These are phyloP conservation scores for Pipistrellus nathusii DNA, from an alignment of 2,797 vertebrate genomes.

Conservation along the genomic window DNA sequence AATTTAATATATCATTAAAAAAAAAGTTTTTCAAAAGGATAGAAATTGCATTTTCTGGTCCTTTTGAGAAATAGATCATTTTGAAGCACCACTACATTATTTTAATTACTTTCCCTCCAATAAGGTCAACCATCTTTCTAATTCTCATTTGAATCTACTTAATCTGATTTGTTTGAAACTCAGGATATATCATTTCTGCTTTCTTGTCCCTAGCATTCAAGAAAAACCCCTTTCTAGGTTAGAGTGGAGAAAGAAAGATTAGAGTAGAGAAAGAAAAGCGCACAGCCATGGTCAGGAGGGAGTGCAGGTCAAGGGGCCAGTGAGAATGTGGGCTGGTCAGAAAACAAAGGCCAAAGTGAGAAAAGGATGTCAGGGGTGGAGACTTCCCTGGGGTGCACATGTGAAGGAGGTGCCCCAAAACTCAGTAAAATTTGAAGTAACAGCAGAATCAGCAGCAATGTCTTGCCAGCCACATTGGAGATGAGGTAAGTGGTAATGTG, in stretches of 20 bases:
- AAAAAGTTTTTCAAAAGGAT: too few species aligned
- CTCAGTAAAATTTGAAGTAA: neutral
- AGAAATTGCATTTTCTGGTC: neutral
- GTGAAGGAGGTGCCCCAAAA: neutral
- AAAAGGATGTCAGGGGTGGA: neutral
- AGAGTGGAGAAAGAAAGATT: too few species aligned
- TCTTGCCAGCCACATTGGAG: neutral
- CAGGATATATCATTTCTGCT: neutral
- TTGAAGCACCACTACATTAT: neutral
- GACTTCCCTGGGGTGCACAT: neutral
- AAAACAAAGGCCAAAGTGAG: neutral
- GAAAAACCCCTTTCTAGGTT: neutral
- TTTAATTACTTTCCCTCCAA: neutral
- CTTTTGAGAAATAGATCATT: constrained; percentile 10
- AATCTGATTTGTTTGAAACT: neutral
- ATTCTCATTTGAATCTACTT: neutral
- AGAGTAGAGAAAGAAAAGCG: neutral
- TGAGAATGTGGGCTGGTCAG: neutral
- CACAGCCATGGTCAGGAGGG: neutral
- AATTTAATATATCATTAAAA: rapidly evolving
- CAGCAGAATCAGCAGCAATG: neutral
- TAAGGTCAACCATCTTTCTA: neutral
- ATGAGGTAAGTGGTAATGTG: neutral
- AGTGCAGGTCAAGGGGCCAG: neutral
- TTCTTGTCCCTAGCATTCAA: neutral